Conservation (phyloP, 2,113 vertebrate genomes). For the Mesoclemmys tuberculata region DNA sequence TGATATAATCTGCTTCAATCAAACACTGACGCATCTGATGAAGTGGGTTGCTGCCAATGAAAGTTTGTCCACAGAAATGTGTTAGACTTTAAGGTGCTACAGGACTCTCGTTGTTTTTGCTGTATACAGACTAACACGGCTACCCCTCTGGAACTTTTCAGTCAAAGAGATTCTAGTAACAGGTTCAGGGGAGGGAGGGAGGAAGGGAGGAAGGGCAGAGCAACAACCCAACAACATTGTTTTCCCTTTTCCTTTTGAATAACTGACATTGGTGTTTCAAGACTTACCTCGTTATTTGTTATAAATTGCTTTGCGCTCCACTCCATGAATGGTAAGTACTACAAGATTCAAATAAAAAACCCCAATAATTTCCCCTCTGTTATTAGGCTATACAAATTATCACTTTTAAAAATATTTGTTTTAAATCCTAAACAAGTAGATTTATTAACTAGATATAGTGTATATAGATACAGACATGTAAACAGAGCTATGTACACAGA, state of each 20-base stretch:
- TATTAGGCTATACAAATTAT: neutral
- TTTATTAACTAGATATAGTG: neutral
- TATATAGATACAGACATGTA: neutral
- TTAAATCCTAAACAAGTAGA: neutral
- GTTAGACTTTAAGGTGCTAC: too few relatives aligned
- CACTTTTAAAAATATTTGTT: neutral
- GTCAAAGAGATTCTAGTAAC: neutral
- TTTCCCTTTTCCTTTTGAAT: neutral
- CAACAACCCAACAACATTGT: neutral
- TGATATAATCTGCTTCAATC: neutral
- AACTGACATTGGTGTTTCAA: neutral
- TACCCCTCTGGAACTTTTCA: too few relatives aligned
- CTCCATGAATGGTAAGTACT: neutral
- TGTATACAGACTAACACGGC: too few relatives aligned
- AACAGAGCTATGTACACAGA: neutral
- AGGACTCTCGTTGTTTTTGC: too few relatives aligned
- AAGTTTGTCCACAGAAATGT: too few relatives aligned
- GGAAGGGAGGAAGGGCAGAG: neutral
- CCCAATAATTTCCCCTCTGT: neutral
- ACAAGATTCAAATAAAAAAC: neutral
- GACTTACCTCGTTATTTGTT: neutral
- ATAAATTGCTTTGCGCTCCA: neutral
- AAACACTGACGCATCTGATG: too few relatives aligned
- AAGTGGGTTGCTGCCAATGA: too few relatives aligned
- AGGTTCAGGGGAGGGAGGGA: neutral